Percentiles rank a stretch among this genome's conserved stretches.
Evolutionary conservation across 2,797 vertebrate species (phyloP).

Genomic region (Rhinoraja longicauda): DNA sequence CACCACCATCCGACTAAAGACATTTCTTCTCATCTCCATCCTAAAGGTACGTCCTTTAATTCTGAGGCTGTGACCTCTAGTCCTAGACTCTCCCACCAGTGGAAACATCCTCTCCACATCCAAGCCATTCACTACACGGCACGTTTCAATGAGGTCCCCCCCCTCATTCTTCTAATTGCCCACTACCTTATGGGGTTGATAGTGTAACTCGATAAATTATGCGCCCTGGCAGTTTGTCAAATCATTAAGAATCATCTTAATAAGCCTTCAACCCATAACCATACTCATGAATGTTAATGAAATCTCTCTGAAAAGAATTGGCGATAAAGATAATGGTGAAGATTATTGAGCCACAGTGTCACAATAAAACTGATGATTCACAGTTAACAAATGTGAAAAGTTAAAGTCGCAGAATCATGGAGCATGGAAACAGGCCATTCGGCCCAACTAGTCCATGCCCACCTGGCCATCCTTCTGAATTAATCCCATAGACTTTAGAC

Average conservation of each 20-base stretch:
- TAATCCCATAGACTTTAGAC: too few species aligned
- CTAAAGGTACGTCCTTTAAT: too few species aligned
- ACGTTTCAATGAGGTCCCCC: too few species aligned
- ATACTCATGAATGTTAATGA: constrained; percentile 19
- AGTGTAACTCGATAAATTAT: background rate
- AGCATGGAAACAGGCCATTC: background rate
- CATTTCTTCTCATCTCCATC: too few species aligned
- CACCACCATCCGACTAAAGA: too few species aligned
- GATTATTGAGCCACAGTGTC: background rate
- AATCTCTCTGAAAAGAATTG: background rate
- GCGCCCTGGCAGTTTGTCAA: background rate
- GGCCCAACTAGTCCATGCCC: background rate
- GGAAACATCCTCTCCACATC: too few species aligned
- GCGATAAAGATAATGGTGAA: background rate
- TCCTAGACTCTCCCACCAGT: too few species aligned
- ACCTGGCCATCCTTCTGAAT: too few species aligned
- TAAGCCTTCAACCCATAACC: background rate
- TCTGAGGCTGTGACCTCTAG: too few species aligned
- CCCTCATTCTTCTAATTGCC: background rate
- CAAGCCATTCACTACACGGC: too few species aligned
- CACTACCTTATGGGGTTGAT: background rate
- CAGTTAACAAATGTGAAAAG: too few species aligned
- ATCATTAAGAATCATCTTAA: constrained; percentile 23
- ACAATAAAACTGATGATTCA: background rate
- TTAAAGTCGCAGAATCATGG: too few species aligned